Evolutionary conservation across 2,113 vertebrate genomes (phyloP).

Genomic region (Lathamus discolor): DNA sequence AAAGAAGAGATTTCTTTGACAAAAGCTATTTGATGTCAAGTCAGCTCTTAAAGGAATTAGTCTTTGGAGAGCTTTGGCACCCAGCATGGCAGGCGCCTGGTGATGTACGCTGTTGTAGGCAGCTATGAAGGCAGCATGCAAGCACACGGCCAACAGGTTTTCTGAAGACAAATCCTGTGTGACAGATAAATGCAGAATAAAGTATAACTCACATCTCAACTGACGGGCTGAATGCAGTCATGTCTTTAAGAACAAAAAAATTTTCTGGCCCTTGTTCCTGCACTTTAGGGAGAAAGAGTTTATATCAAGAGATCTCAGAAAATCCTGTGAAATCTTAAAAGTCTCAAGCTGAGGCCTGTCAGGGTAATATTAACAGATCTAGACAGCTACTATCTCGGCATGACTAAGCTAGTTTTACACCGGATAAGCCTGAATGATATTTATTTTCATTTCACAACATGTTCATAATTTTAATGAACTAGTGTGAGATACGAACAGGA

Average conservation of each 20-base stretch:
- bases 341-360: constrained; percentile 36
- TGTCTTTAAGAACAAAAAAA: not conserved
- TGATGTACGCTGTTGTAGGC: accelerated
- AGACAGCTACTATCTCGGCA: constrained; percentile 33
- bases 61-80: not conserved
- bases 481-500: not conserved
- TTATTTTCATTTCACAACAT: constrained; percentile 47
- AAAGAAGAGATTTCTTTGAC: not conserved
- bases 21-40: not conserved
- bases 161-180: not conserved
- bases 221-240: accelerated
- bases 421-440: not conserved
- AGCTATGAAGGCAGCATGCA: accelerated
- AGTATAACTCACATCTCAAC: not conserved
- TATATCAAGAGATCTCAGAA: not conserved
- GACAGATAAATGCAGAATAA: not conserved
- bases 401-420: constrained; percentile 62
- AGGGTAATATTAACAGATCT: constrained; percentile 39
- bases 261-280: not conserved
- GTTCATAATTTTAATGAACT: constrained; percentile 40
- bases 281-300: not conserved
- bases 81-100: not conserved
- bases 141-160: not conserved
- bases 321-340: not conserved
- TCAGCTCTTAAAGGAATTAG: not conserved